Evolutionary conservation across 2,888 invertebrate species (phyloP).

Genomic region (Orthosia cruda): DNA sequence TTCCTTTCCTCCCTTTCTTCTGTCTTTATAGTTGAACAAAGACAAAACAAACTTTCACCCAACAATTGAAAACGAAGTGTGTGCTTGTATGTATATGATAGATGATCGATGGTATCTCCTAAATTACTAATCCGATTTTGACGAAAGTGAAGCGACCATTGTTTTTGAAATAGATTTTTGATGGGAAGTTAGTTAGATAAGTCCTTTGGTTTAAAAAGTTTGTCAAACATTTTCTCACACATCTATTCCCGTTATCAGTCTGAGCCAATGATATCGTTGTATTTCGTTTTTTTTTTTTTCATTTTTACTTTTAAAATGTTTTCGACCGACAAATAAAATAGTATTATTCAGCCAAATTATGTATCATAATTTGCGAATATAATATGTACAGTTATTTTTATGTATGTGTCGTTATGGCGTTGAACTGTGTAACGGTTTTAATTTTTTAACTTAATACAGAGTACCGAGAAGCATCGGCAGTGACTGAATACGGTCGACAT

Average conservation of each 20-base stretch:
- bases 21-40: no score
- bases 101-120: neutral
- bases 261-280: slow-evolving; percentile 83
- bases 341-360: slow-evolving; percentile 80
- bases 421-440: slow-evolving; percentile 68
- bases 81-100: neutral
- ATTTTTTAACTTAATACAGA: slow-evolving; percentile 36
- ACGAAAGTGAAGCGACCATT: neutral
- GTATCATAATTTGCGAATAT: slow-evolving; percentile 77
- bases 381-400: slow-evolving; percentile 67
- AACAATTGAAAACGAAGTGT: neutral
- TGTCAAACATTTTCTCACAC: slow-evolving; percentile 24
- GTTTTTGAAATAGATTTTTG: neutral
- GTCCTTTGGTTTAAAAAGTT: neutral
- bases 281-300: slow-evolving; percentile 76
- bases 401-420: slow-evolving; percentile 59
- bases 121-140: neutral
- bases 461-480: neutral
- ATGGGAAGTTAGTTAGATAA: neutral
- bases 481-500: neutral
- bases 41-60: neutral
- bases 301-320: slow-evolving; percentile 67
- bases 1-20: no score
- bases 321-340: slow-evolving; percentile 68
- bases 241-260: slow-evolving; percentile 54